phyloP scores from a whole-genome alignment of 2,797 vertebrate species.

The Adrianichthys oophorus region DNA sequence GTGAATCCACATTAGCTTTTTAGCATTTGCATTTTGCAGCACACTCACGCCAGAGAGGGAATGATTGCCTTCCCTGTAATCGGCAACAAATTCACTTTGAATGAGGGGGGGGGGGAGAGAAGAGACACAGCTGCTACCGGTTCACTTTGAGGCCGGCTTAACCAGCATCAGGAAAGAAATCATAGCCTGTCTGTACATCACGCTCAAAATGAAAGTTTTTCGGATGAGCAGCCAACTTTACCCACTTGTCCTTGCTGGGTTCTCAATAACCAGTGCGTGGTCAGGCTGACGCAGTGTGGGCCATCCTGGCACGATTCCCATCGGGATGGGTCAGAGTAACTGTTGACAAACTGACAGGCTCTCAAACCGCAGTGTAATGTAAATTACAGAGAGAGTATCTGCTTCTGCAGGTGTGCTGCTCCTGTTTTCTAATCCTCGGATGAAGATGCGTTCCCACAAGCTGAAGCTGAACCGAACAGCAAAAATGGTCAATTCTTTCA shows the following conservation, averaged over 20 bases:
- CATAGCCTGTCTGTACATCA: too few species aligned
- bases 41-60: slow-evolving; percentile 6
- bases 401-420: background rate
- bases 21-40: background rate
- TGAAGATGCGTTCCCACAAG: background rate
- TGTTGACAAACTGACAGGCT: slow-evolving; percentile 27
- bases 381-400: slow-evolving; percentile 3
- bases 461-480: background rate
- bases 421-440: background rate
- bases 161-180: background rate
- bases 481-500: too few species aligned
- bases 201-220: too few species aligned
- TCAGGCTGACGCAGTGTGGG: too few species aligned
- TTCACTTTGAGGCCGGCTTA: slow-evolving; percentile 3
- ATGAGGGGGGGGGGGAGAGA: slow-evolving; percentile 6
- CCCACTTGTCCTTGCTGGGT: too few species aligned
- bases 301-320: slow-evolving; percentile 1
- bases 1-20: background rate
- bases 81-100: slow-evolving; percentile 32
- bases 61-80: slow-evolving; percentile 34
- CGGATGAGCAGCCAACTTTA: too few species aligned
- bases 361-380: slow-evolving; percentile 10
- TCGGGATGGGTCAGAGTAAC: slow-evolving; percentile 2
- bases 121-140: slow-evolving; percentile 25
- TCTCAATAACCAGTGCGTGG: background rate